Evolutionary conservation across 1,140 invertebrate species (phyloP), one percentile per base, ranked within the genome.

Genomic region (Rhopalosiphum maidis): DNA sequence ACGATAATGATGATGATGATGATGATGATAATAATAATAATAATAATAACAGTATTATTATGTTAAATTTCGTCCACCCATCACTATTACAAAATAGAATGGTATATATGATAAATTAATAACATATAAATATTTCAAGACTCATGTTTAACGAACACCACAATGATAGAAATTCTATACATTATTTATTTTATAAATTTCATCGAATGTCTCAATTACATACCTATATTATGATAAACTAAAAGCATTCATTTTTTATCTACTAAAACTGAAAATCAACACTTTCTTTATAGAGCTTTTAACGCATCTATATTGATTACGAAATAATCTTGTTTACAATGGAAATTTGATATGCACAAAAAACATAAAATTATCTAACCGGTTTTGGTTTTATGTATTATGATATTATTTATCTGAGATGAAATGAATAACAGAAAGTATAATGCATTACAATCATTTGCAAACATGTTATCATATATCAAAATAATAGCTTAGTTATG

Each of bases 401-500:
- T 77, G 15, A 68, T 68, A 68, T 51, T 51, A 60, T 60, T 30
- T 21, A 37, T 37, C 23, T 18, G 35, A 83, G 35, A 83, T 83
- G 21, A 83, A 83, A 83, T 23, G 77, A 37, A 83, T 9, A 54
- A 89, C 35, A 25, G 22, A 23, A 55, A 35, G 60, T 87, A 86
- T 43, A 43, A 41, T 43, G 6, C 60, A 55, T 55, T 89, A 89
- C 25, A 54, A 89, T 89, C 48, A 89, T 54, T 89, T 54, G 87
- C 87, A 54, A 37, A 89, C 51, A 55, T 23, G 35, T 22, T 15
- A 37, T 87, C 43, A 9, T 46, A 88, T 37, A 89, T 89, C 35
- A 89, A 89, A 35, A 89, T 89, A 89, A 89, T 55, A 89, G 48
- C 35, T 89, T 55, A 8, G 35, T 37, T 89, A 89, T 54, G 35